Evolutionary conservation across 1,140 invertebrate species (phyloP), one percentile per base, ranked within the genome.

Genomic region (Lepidotrigona ventralis): DNA sequence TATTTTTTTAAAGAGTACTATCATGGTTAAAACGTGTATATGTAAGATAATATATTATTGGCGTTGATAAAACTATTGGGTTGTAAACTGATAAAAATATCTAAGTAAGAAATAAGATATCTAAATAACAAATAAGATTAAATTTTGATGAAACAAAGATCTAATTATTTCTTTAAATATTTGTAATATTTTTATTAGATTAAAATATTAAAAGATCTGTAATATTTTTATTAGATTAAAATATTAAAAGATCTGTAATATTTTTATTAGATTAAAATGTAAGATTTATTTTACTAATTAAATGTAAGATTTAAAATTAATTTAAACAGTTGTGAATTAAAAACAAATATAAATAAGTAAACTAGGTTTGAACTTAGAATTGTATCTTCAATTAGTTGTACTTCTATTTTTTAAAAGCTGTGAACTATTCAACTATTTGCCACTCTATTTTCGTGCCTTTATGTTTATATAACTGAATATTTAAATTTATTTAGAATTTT

Each of bases 251-350:
- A 46, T 23, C 19, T 39, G 5, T 14, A 39, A 9, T 4, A 64
- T 78, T 78, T 79, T 56, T 39, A 39, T 39, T 39, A 39, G 5
- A 39, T 39, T 39, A 39, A 39, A 39, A 39, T 39, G 39, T 39
- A 39, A 39, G 5, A 39, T 39, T 39, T 39, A 39, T 8, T 39
- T 39, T 39, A 39, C 39, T 8, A 39, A 39, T 39, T 39, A 39
- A 39, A 39, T 39, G 39, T 39, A 39, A 39, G 39, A 39, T 39
- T 71, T 69, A 33, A 33, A 33, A 33, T 33, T 15, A 51, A 70
- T 86, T 85, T 82, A n/a, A 26, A 9, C 23, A 77, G 14, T 23
- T 77, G 33, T 11, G 23, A 33, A 78, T 1, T 68, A 19, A 71
- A 64, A 33, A 14, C n/a, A 63, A 15, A 58, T 60, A 8, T 6